Conservation (phyloP, 92 coral and sea anemone species). For the Anthopleura xanthogrammica region DNA sequence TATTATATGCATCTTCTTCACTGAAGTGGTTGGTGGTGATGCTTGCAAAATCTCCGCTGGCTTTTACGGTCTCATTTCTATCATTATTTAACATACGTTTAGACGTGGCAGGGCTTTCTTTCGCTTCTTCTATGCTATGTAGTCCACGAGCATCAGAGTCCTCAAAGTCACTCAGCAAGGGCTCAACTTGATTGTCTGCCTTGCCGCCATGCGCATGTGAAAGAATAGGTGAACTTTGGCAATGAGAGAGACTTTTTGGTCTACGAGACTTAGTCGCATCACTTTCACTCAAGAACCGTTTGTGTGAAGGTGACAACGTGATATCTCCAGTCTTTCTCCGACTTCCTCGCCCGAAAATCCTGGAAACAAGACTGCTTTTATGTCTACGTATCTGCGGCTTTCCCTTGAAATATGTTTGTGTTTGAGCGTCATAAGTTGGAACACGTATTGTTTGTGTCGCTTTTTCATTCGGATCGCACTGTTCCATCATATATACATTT, state of each 20-base stretch:
- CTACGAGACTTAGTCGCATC: background rate
- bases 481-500: constrained; percentile 48
- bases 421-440: constrained; percentile 17
- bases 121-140: background rate
- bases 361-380: constrained; percentile 8
- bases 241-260: background rate
- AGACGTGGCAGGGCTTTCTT: background rate
- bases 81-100: background rate
- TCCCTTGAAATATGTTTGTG: constrained; percentile 28
- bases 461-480: constrained; percentile 47
- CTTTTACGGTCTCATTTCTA: background rate
- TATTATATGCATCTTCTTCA: background rate
- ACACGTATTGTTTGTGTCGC: constrained; percentile 37
- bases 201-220: background rate
- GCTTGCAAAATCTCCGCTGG: background rate
- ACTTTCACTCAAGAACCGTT: constrained; percentile 20
- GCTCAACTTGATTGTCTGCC: background rate
- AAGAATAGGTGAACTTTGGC: background rate
- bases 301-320: background rate
- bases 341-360: constrained; percentile 23
- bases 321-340: background rate
- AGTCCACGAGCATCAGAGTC: background rate
- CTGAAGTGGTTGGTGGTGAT: background rate
- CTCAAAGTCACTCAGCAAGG: background rate
- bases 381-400: background rate